phyloP scores from a whole-genome alignment of 2,797 vertebrate species.

The Rhabdophis nuchalis region DNA sequence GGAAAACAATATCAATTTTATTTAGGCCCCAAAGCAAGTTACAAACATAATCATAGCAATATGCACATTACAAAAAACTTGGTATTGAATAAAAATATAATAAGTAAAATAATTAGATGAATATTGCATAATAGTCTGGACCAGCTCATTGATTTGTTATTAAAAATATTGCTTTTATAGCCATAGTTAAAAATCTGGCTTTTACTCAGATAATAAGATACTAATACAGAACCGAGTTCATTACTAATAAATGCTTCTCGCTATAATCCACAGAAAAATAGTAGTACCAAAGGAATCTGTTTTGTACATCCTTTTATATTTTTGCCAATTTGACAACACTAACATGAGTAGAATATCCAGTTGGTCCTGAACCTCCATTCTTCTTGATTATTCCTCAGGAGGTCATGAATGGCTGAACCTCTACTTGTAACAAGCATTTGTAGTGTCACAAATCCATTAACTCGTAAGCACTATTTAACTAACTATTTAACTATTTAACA shows the following conservation, averaged over 20 bases:
- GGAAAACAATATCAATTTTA: neutral
- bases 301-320: neutral
- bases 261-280: neutral
- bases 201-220: neutral
- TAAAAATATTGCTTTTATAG: neutral
- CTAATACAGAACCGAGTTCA: neutral
- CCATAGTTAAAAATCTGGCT: neutral
- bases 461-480: constrained; percentile 27
- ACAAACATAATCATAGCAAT: neutral
- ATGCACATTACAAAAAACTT: neutral
- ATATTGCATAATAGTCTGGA: neutral
- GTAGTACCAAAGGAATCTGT: neutral
- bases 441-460: constrained; percentile 41
- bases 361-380: constrained; percentile 11
- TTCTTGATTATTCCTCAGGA: constrained; percentile 43
- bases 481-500: too few species aligned
- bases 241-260: neutral
- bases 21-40: neutral
- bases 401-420: constrained; percentile 29
- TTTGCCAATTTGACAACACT: neutral
- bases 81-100: neutral
- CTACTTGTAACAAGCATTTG: constrained; percentile 24
- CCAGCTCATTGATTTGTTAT: neutral
- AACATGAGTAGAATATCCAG: neutral
- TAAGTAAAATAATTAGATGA: neutral